Base-by-base conservation (phyloP, 2,888 invertebrate species). In the Drosophila algonquin region DNA sequence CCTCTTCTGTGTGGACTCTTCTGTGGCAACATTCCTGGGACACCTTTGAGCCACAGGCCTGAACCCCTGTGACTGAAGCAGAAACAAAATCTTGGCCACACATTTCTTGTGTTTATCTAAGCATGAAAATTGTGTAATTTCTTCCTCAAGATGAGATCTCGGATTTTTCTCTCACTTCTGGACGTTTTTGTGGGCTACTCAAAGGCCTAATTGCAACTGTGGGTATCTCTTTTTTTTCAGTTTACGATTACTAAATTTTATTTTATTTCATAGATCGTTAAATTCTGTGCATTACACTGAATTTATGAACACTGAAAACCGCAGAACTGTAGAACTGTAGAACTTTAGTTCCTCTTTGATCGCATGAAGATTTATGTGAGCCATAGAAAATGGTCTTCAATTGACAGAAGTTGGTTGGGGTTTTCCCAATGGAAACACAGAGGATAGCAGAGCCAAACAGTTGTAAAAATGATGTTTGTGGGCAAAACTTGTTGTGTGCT, bases 391-490 rank as follows among this genome's bases (percentile, higher is more conserved):
- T 83, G 69, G 2, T 63, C 63, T 57, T 63, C 77, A 65, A 82
- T 68, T 68, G 70, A 71, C 80, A 77, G 82, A 79, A 79, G 70
- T 62, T n/a, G n/a, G n/a, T n/a, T n/a, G n/a, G n/a, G n/a, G n/a
- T n/a, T 77, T 74, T 70, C 56, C 44, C 27, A 52, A 27, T 18
- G 27, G 10, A 40, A 44, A 46, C 60, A 59, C 35, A 62, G 51
- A 56, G 18, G 14, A n/a, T 14, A 6, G 14, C 10, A n/a, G 7
- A 6, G 14, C 40, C n/a, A 40, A 40, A n/a, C 40, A 40, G 40
- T n/a, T n/a, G 40, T 40, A 40, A 40, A 40, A 40, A 14, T 7
- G n/a, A n/a, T 40, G 6, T 40, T 40, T n/a, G 40, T 40, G 40
- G 40, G 40, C 40, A 40, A 40, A n/a, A 40, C 40, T 40, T 40